Base-by-base conservation (phyloP, 2,888 invertebrate species). In the Metopia argyrocephala region DNA sequence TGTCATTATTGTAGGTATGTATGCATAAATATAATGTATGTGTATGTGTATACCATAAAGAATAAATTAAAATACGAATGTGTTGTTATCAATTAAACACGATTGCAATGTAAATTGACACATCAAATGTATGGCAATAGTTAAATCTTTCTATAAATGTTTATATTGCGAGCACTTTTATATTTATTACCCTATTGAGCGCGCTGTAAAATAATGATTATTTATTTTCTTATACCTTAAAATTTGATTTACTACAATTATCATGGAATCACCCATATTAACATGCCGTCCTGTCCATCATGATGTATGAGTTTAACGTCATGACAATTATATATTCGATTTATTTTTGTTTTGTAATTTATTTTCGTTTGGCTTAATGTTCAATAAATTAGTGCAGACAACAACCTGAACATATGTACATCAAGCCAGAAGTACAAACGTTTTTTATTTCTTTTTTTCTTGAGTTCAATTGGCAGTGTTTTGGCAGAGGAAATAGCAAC, bases 371-470 rank as follows among this genome's bases (percentile, higher is more conserved):
- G 38, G 75, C 56, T 75, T 79, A 70, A 78, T 69, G 76, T 83
- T 80, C 84, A 86, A 86, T 48, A 62, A 54, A 69, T 86, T 86
- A 87, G 85, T 84, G 31, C 45, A 76, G 76, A 79, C 79, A 79
- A 48, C 25, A 79, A 79, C 79, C 79, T 12, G 25, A 74, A 56
- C 20, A 75, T 65, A n/a, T n/a, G 4, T 15, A 38, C 3, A 68
- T 45, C 20, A 38, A 48, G 3, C 20, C 31, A 62, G 20, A 57
- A 38, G 38, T 3, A 15, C 38, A 25, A 69, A 59, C 21, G 28
- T 70, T 7, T 54, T 71, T 38, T n/a, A n/a, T n/a, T n/a, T n/a
- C n/a, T n/a, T n/a, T n/a, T n/a, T n/a, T n/a, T n/a, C n/a, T n/a
- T n/a, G n/a, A n/a, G 64, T 64, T 27, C 23, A 38, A 28, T 54